These are phyloP conservation scores for Mimachlamys varia DNA, from an alignment of 2,888 invertebrate species.

Conservation along the genomic window DNA sequence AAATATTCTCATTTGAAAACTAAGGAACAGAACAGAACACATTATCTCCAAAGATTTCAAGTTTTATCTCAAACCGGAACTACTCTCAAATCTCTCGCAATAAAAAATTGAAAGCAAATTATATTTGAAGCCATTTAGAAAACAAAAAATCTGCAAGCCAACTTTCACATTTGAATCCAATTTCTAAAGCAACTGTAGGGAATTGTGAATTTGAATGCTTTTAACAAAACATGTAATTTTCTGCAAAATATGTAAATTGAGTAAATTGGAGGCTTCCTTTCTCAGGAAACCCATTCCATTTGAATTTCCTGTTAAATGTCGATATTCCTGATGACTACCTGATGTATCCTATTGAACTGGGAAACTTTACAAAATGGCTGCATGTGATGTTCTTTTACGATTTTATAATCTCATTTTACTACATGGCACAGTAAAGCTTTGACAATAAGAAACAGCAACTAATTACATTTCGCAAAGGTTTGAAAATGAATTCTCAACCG, in stretches of 20 bases:
- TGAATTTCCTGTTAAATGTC: not conserved
- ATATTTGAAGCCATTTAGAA: not conserved
- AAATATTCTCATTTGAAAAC: too few species aligned
- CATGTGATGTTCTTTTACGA: not conserved
- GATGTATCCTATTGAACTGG: not conserved
- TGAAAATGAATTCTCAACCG: not conserved
- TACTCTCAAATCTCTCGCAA: too few species aligned
- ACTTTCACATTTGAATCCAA: not conserved
- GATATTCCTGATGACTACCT: not conserved
- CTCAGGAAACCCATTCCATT: not conserved
- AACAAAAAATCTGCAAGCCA: not conserved
- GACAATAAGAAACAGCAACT: not conserved
- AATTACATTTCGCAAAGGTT: not conserved
- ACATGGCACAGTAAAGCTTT: not conserved
- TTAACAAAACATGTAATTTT: conserved; percentile 14
- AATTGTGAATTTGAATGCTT: not conserved
- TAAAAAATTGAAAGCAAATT: not conserved
- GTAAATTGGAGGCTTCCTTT: not conserved
- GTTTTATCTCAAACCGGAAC: too few species aligned
- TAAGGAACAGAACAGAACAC: too few species aligned
- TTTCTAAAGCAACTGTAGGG: not conserved
- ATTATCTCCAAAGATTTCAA: too few species aligned
- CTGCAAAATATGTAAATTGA: not conserved
- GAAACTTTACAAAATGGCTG: conserved; percentile 17
- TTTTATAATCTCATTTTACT: not conserved